These are phyloP conservation scores for Stictonetta naevosa DNA, from an alignment of 2,113 vertebrate genomes.

Conservation along the genomic window DNA sequence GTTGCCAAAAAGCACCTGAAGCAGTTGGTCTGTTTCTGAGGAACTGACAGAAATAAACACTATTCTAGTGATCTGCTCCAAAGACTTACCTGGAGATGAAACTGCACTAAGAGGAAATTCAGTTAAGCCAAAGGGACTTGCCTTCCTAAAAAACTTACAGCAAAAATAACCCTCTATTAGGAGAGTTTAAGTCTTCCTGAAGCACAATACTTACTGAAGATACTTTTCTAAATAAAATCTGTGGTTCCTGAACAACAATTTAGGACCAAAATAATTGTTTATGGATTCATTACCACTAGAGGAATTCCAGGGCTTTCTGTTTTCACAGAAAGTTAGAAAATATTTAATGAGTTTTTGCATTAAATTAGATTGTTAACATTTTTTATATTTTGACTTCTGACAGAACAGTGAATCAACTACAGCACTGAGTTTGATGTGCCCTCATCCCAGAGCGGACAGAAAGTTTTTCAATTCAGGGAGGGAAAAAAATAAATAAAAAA, in stretches of 20 bases:
- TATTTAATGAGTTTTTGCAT: background rate
- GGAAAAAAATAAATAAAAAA: background rate
- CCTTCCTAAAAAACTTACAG: background rate
- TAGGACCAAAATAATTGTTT: background rate
- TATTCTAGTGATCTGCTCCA: conserved; percentile 8
- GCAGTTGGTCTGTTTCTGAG: background rate
- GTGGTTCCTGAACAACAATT: background rate
- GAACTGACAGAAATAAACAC: conserved; percentile 3
- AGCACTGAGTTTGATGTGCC: background rate
- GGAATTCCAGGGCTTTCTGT: background rate
- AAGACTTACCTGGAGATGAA: background rate
- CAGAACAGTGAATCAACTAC: background rate
- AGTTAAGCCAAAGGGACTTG: background rate
- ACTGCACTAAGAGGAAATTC: background rate
- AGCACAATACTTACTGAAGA: background rate
- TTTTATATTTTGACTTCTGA: background rate
- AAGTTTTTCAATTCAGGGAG: background rate
- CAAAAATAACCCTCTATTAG: background rate
- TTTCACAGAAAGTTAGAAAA: background rate
- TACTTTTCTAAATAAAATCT: background rate
- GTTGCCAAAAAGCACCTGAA: conserved; percentile 3
- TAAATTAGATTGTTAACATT: background rate
- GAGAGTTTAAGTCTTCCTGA: background rate
- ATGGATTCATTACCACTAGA: background rate
- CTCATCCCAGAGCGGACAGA: background rate